Evolutionary conservation across 2,113 vertebrate species (phyloP), one percentile per base, ranked within the genome.

Genomic region (Martes martes): DNA sequence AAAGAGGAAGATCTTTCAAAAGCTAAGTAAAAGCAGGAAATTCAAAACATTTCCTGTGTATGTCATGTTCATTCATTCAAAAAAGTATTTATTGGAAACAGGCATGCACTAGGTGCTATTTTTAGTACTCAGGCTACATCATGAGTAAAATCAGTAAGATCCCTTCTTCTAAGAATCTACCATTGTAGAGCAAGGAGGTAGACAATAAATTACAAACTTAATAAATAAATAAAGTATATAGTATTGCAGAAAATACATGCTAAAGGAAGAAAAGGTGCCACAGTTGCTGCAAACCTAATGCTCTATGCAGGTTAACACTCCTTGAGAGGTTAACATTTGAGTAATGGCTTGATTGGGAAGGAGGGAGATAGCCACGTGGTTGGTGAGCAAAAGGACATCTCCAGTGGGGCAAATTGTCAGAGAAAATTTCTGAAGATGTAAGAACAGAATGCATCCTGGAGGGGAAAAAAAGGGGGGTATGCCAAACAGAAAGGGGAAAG

Each of bases 221-320:
- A 55, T 79, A 59, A 71, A 18, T 47, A 45, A 55, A 14, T 39
- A 10, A 65, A 88, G 14, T 69, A 24, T 19, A 7, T n/a, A 42
- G 15, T 31, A 33, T 74, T 2, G n/a, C 24, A 79, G 67, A 84
- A 84, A 6, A 42, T 45, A 63, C 4, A 18, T 42, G 23, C 50
- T 63, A 47, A 81, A 76, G 24, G 24, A 24, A 36, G 14, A 59
- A 39, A 39, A 55, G 36, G 15, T 52, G 15, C 31, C 55, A 36
- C 18, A 55, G 21, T 39, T n/a, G 4, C 33, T 83, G 13, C 10
- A 95, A 18, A 93, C 1, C 39, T 42, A 33, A 31, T 50, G 65
- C 36, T 2, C 2, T 14, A 4, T 4, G 1, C 6, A 42, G 6
- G 8, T 10, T 19, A 33, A n/a, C 7, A 1, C 6, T 71, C 9